Percentiles rank a stretch among this genome's conserved stretches.
Evolutionary conservation across 2,113 vertebrate species (phyloP).

Genomic region (Apus apus): DNA sequence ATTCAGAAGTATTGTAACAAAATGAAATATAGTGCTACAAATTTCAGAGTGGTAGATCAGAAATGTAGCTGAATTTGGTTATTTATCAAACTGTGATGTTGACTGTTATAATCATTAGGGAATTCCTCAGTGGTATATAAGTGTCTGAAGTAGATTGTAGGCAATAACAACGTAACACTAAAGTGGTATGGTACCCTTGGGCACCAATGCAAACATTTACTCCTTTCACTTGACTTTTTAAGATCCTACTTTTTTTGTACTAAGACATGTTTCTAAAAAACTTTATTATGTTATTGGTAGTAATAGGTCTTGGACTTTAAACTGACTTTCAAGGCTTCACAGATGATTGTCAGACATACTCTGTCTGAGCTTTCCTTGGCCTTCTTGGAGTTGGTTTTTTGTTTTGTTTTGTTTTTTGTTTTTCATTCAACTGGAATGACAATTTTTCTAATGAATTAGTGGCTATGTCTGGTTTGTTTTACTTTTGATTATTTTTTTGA

Average conservation of each 20-base stretch:
- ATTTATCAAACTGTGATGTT: slow-evolving; percentile 9
- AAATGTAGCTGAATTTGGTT: slow-evolving; percentile 13
- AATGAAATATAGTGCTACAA: slow-evolving; percentile 19
- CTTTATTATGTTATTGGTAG: too few relatives aligned
- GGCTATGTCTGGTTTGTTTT: background rate
- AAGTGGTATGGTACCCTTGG: background rate
- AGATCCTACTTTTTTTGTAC: background rate
- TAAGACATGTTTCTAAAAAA: background rate
- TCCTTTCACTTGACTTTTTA: slow-evolving; percentile 15
- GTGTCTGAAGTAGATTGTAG: background rate
- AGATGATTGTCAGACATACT: background rate
- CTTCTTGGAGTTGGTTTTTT: background rate
- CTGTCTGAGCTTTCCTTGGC: background rate
- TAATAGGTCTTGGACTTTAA: background rate
- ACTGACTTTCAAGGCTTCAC: background rate
- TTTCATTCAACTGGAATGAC: background rate
- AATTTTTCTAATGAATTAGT: background rate
- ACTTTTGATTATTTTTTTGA: background rate
- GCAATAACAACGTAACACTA: background rate
- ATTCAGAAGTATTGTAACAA: slow-evolving; percentile 23
- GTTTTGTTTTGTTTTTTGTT: too few relatives aligned
- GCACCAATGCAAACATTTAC: slow-evolving; percentile 2
- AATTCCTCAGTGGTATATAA: background rate
- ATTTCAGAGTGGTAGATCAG: background rate
- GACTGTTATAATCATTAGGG: background rate